These are phyloP conservation scores for Euwallacea similis DNA, from an alignment of 1,140 invertebrate genomes.

Conservation along the genomic window DNA sequence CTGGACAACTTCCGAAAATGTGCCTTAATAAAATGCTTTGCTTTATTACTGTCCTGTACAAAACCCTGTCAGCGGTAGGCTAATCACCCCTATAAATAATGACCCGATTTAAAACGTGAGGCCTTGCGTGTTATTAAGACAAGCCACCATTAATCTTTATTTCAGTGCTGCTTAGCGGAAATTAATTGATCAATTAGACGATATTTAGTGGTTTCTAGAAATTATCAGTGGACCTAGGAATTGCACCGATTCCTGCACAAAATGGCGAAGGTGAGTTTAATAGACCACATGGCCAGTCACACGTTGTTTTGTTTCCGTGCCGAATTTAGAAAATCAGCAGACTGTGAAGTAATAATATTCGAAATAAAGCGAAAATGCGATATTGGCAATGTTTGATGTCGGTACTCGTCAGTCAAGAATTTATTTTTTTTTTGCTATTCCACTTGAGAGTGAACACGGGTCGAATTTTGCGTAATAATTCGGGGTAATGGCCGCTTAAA, in stretches of 20 bases:
- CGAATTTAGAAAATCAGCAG: slow-evolving; percentile 10
- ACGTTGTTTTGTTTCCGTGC: too few species aligned
- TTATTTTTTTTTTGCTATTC: slow-evolving; percentile 39
- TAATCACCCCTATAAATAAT: slow-evolving; percentile 28
- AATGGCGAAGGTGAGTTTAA: too few species aligned
- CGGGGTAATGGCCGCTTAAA: slow-evolving; percentile 42
- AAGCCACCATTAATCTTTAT: slow-evolving; percentile 21
- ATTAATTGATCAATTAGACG: slow-evolving; percentile 22
- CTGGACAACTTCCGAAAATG: not conserved
- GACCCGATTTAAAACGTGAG: slow-evolving; percentile 23
- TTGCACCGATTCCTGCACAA: too few species aligned
- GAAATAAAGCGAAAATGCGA: slow-evolving; percentile 20
- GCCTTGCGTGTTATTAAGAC: slow-evolving; percentile 22
- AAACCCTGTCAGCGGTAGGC: slow-evolving; percentile 1
- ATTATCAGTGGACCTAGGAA: not conserved
- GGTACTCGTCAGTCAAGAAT: slow-evolving; percentile 20
- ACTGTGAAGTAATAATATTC: slow-evolving; percentile 7
- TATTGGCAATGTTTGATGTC: slow-evolving; percentile 37
- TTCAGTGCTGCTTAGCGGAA: slow-evolving; percentile 16
- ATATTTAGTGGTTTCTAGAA: slow-evolving; percentile 15
- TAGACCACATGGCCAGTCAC: too few species aligned
- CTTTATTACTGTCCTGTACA: not conserved
- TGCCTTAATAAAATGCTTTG: not conserved
- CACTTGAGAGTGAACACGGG: slow-evolving; percentile 28
- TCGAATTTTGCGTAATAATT: slow-evolving; percentile 37